phyloP scores from a whole-genome alignment of 1,140 invertebrate species.

The Musca domestica region DNA sequence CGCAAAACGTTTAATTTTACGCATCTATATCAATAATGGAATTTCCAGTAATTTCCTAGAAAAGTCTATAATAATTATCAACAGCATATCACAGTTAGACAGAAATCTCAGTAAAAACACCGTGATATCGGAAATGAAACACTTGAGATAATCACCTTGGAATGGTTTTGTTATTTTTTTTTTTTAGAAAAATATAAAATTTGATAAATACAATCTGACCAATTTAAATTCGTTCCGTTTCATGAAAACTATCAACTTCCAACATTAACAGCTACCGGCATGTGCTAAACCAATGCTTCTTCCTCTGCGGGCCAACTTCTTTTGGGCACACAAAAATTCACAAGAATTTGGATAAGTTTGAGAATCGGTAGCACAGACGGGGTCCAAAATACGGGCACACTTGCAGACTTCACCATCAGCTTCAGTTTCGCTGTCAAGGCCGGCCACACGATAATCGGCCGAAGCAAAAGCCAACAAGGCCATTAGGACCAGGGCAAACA shows the following conservation, averaged over 20 bases:
- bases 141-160: too few species aligned
- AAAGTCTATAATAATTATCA: too few species aligned
- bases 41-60: too few species aligned
- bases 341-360: slow-evolving; percentile 40
- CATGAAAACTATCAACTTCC: too few species aligned
- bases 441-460: background rate
- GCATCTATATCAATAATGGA: too few species aligned
- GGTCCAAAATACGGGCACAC: slow-evolving; percentile 34
- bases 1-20: too few species aligned
- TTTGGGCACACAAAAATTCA: slow-evolving; percentile 31
- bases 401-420: slow-evolving; percentile 26
- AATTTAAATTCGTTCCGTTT: background rate
- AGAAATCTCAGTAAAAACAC: too few species aligned
- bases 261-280: slow-evolving; percentile 31
- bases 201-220: background rate
- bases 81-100: too few species aligned
- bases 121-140: too few species aligned
- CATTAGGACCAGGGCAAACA: slow-evolving; percentile 3
- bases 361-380: slow-evolving; percentile 39
- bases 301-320: slow-evolving; percentile 26
- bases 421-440: background rate
- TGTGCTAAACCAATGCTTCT: slow-evolving; percentile 26
- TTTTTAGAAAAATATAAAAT: too few species aligned
- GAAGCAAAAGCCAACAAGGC: background rate
- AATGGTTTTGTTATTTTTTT: too few species aligned